These are phyloP conservation scores for Aphelenchoides besseyi DNA, from an alignment of 1,140 invertebrate genomes.

Conservation along the genomic window DNA sequence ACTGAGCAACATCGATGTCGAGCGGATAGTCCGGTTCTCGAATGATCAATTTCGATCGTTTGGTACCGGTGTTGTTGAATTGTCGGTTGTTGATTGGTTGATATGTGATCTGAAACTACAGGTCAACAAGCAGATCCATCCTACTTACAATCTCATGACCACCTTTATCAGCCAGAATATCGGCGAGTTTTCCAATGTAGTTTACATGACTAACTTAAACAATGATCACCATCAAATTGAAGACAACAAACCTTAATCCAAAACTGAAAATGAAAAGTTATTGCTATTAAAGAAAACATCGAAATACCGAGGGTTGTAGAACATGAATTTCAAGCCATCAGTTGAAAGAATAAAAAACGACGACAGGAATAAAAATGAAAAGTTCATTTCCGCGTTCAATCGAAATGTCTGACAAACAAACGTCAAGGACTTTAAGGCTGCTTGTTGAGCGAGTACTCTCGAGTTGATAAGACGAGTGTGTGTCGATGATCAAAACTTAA, in stretches of 20 bases:
- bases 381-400: no score
- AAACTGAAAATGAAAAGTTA: conserved; percentile 1
- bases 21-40: background rate
- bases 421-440: no score
- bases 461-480: no score
- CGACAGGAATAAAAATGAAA: no score
- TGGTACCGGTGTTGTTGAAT: background rate
- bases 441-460: no score
- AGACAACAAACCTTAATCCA: no score
- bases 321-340: background rate
- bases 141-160: conserved; percentile 25
- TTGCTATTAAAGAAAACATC: background rate
- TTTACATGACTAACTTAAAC: no score
- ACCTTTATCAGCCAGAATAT: conserved; percentile 21
- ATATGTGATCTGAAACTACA: background rate
- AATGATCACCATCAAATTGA: no score
- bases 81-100: background rate
- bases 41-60: background rate
- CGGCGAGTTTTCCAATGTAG: conserved; percentile 27
- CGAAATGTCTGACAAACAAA: no score
- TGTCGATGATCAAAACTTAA: no score
- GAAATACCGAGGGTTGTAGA: background rate
- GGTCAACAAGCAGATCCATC: background rate
- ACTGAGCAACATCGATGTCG: background rate
- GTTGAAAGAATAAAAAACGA: no score